Evolutionary conservation across 2,113 vertebrate species (phyloP).

Genomic region (Propithecus coquereli): DNA sequence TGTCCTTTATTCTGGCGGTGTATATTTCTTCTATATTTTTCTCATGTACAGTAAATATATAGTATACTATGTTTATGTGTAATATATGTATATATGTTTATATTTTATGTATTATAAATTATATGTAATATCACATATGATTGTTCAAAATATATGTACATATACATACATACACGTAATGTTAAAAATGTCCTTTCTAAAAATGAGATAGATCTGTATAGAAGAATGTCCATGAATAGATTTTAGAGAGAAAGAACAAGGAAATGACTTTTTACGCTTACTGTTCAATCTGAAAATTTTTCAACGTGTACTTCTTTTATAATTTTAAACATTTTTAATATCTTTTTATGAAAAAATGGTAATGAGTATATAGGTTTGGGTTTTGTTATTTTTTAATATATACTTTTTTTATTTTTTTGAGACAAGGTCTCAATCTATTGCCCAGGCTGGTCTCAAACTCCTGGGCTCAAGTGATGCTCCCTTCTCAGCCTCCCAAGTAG

Average conservation of each 20-base stretch:
- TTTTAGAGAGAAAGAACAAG: neutral
- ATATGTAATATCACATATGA: neutral
- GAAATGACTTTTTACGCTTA: neutral
- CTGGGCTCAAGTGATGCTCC: neutral
- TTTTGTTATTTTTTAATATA: neutral
- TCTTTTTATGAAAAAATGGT: constrained; percentile 11
- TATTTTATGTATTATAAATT: neutral
- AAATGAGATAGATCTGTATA: neutral
- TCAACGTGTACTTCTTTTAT: neutral
- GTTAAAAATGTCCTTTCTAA: constrained; percentile 27
- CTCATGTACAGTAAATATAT: neutral
- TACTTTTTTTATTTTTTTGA: too few species aligned
- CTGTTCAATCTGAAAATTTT: constrained; percentile 6
- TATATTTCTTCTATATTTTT: neutral
- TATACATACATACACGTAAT: neutral
- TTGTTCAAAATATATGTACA: neutral
- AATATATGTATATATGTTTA: neutral
- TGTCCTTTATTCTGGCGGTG: constrained; percentile 23
- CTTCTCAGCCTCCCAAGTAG: neutral
- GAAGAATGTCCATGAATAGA: neutral
- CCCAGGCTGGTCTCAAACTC: neutral
- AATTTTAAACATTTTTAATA: neutral
- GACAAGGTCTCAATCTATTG: neutral
- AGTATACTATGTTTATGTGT: neutral
- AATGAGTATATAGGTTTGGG: neutral